Conservation (phyloP, 2,797 vertebrate genomes). For the Prunella strophiata region DNA sequence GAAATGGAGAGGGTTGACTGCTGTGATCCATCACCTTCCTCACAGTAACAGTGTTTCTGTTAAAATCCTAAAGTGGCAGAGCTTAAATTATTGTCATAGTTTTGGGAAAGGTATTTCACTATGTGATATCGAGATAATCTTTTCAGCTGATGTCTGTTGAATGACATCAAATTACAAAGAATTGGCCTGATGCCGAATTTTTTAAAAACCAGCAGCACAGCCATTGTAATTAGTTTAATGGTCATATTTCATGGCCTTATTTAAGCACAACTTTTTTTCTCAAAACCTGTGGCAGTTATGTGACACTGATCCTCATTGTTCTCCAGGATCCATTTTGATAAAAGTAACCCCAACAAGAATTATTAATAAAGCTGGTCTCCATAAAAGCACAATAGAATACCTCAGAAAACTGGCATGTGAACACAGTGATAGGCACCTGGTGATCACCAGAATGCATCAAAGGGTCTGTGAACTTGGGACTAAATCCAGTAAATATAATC, state of each 20-base stretch:
- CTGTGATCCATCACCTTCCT: not conserved
- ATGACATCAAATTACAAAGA: not conserved
- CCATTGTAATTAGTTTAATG: not conserved
- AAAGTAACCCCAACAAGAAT: not conserved
- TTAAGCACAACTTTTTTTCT: not conserved
- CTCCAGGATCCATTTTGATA: not conserved
- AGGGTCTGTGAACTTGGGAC: not conserved
- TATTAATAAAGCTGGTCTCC: not conserved
- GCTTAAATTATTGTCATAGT: not conserved
- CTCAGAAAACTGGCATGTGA: not conserved
- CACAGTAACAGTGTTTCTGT: not conserved
- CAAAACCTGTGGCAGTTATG: not conserved
- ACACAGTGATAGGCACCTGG: not conserved
- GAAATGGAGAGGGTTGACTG: not conserved
- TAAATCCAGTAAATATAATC: not conserved
- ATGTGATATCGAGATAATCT: not conserved
- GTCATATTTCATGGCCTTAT: not conserved
- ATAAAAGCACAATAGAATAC: not conserved
- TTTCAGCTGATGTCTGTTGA: not conserved
- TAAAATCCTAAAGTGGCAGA: not conserved
- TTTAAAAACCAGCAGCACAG: not conserved
- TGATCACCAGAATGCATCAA: not conserved
- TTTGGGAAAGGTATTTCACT: not conserved
- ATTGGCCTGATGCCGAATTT: not conserved
- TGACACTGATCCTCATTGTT: not conserved